phyloP scores from a whole-genome alignment of 2,797 vertebrate genomes.

The Paramormyrops hopkinsi region DNA sequence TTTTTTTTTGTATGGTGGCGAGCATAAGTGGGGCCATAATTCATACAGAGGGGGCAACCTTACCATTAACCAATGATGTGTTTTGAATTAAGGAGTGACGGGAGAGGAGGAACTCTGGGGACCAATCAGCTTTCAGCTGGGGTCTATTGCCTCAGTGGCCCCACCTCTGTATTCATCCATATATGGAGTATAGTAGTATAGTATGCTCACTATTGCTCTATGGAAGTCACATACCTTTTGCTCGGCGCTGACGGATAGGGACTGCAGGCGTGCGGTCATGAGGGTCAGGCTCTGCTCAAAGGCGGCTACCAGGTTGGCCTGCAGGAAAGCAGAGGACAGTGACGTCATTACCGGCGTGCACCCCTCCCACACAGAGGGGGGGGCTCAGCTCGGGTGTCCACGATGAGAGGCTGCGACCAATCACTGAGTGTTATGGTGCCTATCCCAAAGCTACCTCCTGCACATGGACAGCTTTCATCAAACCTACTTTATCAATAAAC shows the following conservation, averaged over 20 bases:
- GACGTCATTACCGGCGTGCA: background rate
- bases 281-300: slow-evolving; percentile 92
- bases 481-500: background rate
- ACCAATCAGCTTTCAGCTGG: background rate
- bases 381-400: background rate
- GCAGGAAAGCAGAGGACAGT: slow-evolving; percentile 23
- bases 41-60: background rate
- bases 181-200: background rate
- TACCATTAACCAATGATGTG: background rate
- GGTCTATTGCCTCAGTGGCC: background rate
- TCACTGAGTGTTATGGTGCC: background rate
- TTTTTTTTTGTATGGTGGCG: background rate
- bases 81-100: background rate
- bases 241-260: slow-evolving; percentile 78
- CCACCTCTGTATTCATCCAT: background rate
- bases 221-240: slow-evolving; percentile 73
- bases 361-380: background rate
- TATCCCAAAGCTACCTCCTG: background rate
- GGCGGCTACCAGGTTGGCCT: slow-evolving; percentile 92
- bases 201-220: background rate
- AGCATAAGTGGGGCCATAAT: background rate
- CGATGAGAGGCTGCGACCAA: too few species aligned
- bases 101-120: background rate
- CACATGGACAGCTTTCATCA: background rate
- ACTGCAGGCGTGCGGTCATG: slow-evolving; percentile 87